Base-by-base conservation (phyloP, 2,113 vertebrate species). In the Lagopus leucura region DNA sequence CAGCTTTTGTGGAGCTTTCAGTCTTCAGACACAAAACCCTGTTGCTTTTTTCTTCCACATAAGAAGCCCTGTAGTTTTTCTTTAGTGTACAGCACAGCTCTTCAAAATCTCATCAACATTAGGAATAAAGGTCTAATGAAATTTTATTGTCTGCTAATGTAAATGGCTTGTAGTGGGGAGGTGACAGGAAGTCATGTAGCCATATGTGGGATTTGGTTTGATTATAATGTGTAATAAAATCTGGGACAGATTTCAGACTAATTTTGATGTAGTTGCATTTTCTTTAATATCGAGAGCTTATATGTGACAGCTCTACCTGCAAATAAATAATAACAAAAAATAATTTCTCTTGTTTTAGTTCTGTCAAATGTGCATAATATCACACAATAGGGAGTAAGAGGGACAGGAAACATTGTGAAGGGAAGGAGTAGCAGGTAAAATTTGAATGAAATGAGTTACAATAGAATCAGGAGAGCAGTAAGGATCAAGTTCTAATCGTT, bases 211-310 rank as follows among this genome's bases (percentile, higher is more conserved):
- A 42, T 87, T 77, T 90, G 36, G 55, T 64, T 90, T 90, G 18
- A 75, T 86, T 83, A 89, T 89, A 91, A 81, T 4, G 8, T 54
- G 48, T 73, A 86, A 96, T 90, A 96, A 95, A 76, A 96, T 42
- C 8, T 8, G 3, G 61, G 17, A 85, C 16, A 54, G 20, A 61
- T 72, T 85, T 83, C 61, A 70, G 67, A 55, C 69, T 89, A 13
- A 55, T 71, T 88, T 65, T 55, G 50, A 80, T 60, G 64, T 91
- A 74, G 4, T 43, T 88, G 24, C 88, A 60, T 92, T 88, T 92
- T 34, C 16, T 89, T 95, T 58, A 76, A 19, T 73, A 43, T 20
- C 89, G 5, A 69, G 78, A 48, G 11, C 16, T 82, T 82, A 11
- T 34, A 24, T 30, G 58, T 63, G n/a, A 81, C 69, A 63, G 50